phyloP scores from a whole-genome alignment of 2,888 invertebrate species.

The Amorpha juglandis region DNA sequence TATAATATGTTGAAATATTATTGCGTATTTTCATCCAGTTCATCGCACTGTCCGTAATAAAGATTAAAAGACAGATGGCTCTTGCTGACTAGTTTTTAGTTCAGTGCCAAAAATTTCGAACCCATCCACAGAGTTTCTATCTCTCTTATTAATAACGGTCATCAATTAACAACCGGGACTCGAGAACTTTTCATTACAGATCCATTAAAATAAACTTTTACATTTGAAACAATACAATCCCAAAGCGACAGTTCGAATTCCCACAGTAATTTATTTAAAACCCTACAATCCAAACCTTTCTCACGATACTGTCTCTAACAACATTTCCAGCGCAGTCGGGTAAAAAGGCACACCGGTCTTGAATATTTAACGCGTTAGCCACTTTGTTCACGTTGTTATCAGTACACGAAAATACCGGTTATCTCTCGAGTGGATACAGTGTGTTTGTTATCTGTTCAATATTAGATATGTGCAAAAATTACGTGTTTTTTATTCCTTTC shows the following conservation, averaged over 20 bases:
- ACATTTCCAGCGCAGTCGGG: constrained; percentile 17
- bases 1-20: too few relatives aligned
- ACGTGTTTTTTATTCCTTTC: constrained; percentile 8
- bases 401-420: constrained; percentile 44
- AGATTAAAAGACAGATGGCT: neutral
- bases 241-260: neutral
- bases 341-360: constrained; percentile 39
- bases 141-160: neutral
- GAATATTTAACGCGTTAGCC: constrained; percentile 51
- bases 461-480: constrained; percentile 37
- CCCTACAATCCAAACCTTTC: neutral
- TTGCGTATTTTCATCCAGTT: neutral
- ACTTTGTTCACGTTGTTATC: constrained; percentile 44
- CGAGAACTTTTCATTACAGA: neutral
- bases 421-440: constrained; percentile 42
- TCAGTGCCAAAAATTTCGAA: neutral
- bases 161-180: neutral
- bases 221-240: neutral
- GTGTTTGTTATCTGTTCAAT: constrained; percentile 44
- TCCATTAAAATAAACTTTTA: neutral
- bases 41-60: neutral
- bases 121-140: neutral
- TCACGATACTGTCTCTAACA: neutral
- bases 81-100: neutral
- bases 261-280: constrained; percentile 5